Base-by-base conservation (phyloP, 1,140 invertebrate genomes). In the Radopholus similis region DNA sequence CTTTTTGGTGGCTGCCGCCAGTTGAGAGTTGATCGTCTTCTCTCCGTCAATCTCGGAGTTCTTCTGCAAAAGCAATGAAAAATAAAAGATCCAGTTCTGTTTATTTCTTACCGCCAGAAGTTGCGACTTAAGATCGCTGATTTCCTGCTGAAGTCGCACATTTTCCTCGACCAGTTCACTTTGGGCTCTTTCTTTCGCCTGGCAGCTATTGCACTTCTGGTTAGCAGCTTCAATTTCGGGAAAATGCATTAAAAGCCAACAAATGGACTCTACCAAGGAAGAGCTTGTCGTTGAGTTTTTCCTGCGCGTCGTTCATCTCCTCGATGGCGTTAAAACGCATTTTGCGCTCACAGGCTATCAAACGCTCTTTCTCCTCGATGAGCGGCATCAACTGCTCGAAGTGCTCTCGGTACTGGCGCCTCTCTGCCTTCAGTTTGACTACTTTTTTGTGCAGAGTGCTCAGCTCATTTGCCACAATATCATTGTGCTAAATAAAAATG, bases 221-320 rank as follows among this genome's bases (percentile, higher is more conserved):
- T 64, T 40, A 21, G 38, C 47, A 11, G 60, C 60, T 64, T 26
- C 44, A 64, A 9, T 26, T 34, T 21, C 26, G 26, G 4, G 42
- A 42, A 18, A 21, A 44, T 35, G 30, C 42, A 60, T 28, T 26
- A 26, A 28, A 44, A 4, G 26, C 30, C 21, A 37, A 54, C 21
- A 57, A 57, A 57, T 57, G 38, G 1, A n/a, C 1, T 57, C 18
- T 57, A 64, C 60, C 38, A 21, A 64, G 28, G 51, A 44, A 64
- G 6, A 64, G 60, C 15, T 64, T 47, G 18, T 64, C 60, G 18
- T 64, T 28, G 21, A 64, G 28, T 51, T 64, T 64, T 18, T 47
- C 32, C 26, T 64, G 28, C 34, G 53, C 60, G 15, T 64, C 60
- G 15, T 64, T 30, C 9, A 64, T n/a, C 13, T 38, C 60, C 21